A percentile compares a stretch with the other conserved stretches of the same genome.
These are phyloP conservation scores for Apodemia duryi DNA, from an alignment of 2,888 invertebrate species.

Conservation along the genomic window DNA sequence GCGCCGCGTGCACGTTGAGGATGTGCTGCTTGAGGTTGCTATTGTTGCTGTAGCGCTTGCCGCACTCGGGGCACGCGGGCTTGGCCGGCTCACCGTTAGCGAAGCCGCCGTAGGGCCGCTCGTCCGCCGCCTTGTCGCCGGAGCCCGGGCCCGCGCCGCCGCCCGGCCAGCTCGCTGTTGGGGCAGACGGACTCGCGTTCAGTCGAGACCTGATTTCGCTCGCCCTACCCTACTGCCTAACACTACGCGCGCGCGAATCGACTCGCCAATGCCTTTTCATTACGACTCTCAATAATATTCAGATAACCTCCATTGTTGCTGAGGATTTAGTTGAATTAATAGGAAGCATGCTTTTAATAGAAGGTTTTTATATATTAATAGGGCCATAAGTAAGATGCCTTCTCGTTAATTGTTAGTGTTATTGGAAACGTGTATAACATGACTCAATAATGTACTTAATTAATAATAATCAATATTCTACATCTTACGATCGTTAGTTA, in stretches of 20 bases:
- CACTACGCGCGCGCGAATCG: conserved; percentile 22
- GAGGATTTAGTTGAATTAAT: conserved; percentile 26
- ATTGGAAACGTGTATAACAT: conserved; percentile 51
- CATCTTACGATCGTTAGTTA: conserved; percentile 39
- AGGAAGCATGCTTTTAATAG: conserved; percentile 18
- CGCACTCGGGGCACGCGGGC: conserved; percentile 83
- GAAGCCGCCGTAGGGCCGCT: conserved; percentile 43
- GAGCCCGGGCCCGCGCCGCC: conserved; percentile 43
- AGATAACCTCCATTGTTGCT: conserved; percentile 43
- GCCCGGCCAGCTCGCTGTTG: conserved; percentile 68
- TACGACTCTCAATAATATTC: conserved; percentile 20
- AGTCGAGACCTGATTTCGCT: conserved; percentile 42
- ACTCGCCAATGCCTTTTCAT: conserved; percentile 22
- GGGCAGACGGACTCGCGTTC: conserved; percentile 72
- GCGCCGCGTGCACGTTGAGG: conserved; percentile 83
- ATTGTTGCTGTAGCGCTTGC: conserved; percentile 83
- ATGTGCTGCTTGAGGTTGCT: conserved; percentile 85
- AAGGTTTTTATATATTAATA: conserved; percentile 35
- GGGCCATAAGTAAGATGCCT: conserved; percentile 50
- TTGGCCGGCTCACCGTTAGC: conserved; percentile 63
- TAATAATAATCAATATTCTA: conserved; percentile 47
- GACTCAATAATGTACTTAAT: conserved; percentile 62
- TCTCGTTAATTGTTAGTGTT: conserved; percentile 64
- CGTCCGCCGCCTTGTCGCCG: conserved; percentile 37
- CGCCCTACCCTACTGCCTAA: conserved; percentile 26